phyloP scores from a whole-genome alignment of 2,113 vertebrate genomes.

The Mastomys coucha region DNA sequence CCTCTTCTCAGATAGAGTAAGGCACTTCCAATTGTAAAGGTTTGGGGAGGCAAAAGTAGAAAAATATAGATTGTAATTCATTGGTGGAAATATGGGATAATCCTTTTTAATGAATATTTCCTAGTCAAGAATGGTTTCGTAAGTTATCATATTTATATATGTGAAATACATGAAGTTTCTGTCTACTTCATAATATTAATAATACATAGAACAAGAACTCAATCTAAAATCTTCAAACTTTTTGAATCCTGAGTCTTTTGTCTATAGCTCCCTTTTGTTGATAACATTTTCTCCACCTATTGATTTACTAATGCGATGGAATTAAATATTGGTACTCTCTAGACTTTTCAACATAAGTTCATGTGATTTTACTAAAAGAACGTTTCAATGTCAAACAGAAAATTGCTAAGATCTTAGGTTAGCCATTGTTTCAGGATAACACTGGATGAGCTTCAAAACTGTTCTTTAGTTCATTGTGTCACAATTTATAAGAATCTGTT shows the following conservation, averaged over 20 bases:
- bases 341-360: neutral
- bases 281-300: neutral
- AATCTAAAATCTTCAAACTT: constrained; percentile 31
- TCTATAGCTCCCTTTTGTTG: neutral
- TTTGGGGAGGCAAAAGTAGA: neutral
- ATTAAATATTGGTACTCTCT: neutral
- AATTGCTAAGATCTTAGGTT: neutral
- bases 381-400: constrained; percentile 16
- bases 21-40: accelerated
- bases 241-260: neutral
- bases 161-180: constrained; percentile 33
- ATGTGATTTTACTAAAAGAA: neutral
- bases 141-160: neutral
- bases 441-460: neutral
- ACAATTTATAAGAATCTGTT: neutral
- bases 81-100: neutral
- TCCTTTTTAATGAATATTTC: neutral
- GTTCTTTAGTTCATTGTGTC: neutral
- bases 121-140: neutral
- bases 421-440: neutral
- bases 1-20: neutral
- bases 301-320: neutral
- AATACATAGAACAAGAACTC: neutral
- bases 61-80: neutral
- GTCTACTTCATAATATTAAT: neutral